Percentiles rank a stretch among this genome's conserved stretches.
Conservation (phyloP, 2,888 invertebrate genomes). For the Hypselothyrea guttata region DNA sequence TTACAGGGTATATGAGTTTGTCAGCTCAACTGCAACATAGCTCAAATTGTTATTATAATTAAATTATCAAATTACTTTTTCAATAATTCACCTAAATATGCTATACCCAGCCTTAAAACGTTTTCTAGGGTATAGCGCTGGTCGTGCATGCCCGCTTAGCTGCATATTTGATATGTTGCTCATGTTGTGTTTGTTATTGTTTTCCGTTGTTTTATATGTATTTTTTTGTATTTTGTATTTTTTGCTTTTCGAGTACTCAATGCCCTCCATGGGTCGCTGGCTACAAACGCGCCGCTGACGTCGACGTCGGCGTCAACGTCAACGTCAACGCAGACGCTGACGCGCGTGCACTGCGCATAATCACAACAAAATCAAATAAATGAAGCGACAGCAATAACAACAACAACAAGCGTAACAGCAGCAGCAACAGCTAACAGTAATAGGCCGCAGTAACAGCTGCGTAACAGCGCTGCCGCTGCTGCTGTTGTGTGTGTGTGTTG, state of each 20-base stretch:
- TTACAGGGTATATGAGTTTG: too few relatives aligned
- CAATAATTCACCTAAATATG: too few relatives aligned
- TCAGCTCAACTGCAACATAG: too few relatives aligned
- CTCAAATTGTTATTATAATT: too few relatives aligned
- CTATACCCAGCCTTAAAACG: too few relatives aligned
- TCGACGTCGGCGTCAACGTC: slow-evolving; percentile 21
- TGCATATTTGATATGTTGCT: too few relatives aligned
- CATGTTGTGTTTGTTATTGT: too few relatives aligned
- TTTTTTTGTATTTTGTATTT: slow-evolving; percentile 37
- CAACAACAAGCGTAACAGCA: slow-evolving; percentile 12
- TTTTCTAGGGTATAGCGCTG: too few relatives aligned
- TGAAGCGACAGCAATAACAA: slow-evolving; percentile 52
- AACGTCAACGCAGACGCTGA: slow-evolving; percentile 21
- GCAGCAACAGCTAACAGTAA: slow-evolving; percentile 17
- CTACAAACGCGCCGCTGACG: slow-evolving; percentile 44
- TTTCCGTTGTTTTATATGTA: slow-evolving; percentile 28
- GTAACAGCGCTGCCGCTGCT: slow-evolving; percentile 35
- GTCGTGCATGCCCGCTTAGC: too few relatives aligned
- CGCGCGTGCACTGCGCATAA: slow-evolving; percentile 70
- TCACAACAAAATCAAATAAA: slow-evolving; percentile 75
- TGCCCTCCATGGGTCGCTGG: slow-evolving; percentile 75
- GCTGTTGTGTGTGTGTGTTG: slow-evolving; percentile 63
- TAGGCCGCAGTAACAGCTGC: slow-evolving; percentile 11
- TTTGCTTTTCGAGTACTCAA: slow-evolving; percentile 57
- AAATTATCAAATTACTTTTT: too few relatives aligned